Conservation (phyloP, 2,888 invertebrate genomes). For the Cataglyphis albicans region DNA sequence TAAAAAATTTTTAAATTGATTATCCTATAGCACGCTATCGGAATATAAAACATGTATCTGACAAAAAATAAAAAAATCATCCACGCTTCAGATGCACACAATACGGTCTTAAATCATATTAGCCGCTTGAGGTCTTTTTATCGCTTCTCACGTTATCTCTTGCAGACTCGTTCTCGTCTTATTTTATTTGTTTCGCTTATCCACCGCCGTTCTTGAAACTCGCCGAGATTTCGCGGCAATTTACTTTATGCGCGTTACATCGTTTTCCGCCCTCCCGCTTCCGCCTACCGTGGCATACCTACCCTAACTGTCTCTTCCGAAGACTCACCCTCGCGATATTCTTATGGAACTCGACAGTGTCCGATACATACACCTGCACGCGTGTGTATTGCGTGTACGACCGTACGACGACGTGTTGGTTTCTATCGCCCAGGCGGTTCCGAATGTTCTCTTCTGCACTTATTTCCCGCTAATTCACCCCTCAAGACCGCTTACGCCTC, state of each 20-base stretch:
- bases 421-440: constrained; percentile 67
- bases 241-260: constrained; percentile 81
- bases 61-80: background rate
- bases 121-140: constrained; percentile 58
- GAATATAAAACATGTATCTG: background rate
- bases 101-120: constrained; percentile 68
- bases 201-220: constrained; percentile 67
- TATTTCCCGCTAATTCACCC: constrained; percentile 85
- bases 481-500: constrained; percentile 82
- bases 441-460: constrained; percentile 73
- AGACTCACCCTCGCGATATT: constrained; percentile 67
- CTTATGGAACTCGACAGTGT: constrained; percentile 64
- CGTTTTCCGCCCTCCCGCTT: constrained; percentile 76
- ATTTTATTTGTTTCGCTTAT: constrained; percentile 80
- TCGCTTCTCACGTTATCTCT: constrained; percentile 63
- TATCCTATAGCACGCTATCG: background rate
- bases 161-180: constrained; percentile 66
- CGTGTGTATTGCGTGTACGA: constrained; percentile 26
- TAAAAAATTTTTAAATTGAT: background rate
- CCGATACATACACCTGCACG: constrained; percentile 29
- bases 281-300: constrained; percentile 47
- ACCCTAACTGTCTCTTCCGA: constrained; percentile 68
- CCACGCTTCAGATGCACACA: constrained; percentile 26
- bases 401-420: constrained; percentile 47
- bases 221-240: constrained; percentile 82